These are phyloP conservation scores for Liodrosophila aerea DNA, from an alignment of 2,888 invertebrate genomes.

Conservation along the genomic window DNA sequence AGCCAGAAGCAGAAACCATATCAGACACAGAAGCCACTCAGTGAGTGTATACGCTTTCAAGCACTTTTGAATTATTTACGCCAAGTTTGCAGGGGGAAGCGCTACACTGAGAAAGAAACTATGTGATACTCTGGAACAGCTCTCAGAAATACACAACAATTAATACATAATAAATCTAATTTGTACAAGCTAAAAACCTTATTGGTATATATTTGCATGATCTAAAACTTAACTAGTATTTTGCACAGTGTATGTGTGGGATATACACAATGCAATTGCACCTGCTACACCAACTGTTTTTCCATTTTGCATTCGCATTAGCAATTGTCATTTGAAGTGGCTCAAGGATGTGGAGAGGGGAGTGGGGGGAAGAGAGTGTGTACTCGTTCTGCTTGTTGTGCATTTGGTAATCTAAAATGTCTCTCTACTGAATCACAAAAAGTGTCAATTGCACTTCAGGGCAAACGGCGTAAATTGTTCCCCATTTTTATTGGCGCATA, in stretches of 20 bases:
- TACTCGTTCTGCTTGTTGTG: slow-evolving; percentile 29
- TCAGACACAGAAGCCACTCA: slow-evolving; percentile 23
- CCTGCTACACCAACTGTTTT: slow-evolving; percentile 53
- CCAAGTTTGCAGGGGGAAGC: slow-evolving; percentile 45
- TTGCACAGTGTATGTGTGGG: too few relatives aligned
- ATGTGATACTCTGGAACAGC: too few relatives aligned
- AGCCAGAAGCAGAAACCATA: background rate
- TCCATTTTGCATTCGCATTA: slow-evolving; percentile 48
- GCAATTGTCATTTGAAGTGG: slow-evolving; percentile 53
- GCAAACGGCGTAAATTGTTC: slow-evolving; percentile 17
- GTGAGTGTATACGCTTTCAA: slow-evolving; percentile 38
- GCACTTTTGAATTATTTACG: slow-evolving; percentile 68
- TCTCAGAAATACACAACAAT: too few relatives aligned
- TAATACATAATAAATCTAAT: too few relatives aligned
- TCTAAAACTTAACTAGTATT: too few relatives aligned
- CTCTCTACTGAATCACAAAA: slow-evolving; percentile 67
- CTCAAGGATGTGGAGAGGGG: too few relatives aligned
- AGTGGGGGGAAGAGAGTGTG: background rate
- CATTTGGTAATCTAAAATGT: slow-evolving; percentile 64
- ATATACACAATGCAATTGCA: slow-evolving; percentile 20
- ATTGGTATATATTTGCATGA: too few relatives aligned
- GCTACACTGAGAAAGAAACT: background rate
- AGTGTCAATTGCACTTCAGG: slow-evolving; percentile 69
- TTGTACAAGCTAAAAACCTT: too few relatives aligned
- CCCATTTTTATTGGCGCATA: slow-evolving; percentile 40